Evolutionary conservation across 2,888 invertebrate genomes (phyloP).

Genomic region (Ormyrus labotus): DNA sequence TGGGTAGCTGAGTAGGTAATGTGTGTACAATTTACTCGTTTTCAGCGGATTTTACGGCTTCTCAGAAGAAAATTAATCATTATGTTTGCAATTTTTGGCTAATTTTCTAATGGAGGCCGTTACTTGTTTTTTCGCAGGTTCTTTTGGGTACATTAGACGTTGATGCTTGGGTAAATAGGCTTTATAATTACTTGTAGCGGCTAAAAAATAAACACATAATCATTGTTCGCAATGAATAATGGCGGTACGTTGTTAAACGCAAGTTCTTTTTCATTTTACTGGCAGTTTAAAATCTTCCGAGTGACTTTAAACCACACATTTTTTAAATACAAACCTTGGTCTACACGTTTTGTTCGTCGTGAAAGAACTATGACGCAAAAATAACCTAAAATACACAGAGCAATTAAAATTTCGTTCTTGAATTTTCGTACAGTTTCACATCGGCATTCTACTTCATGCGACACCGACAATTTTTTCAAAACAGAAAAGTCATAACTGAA

Average conservation of each 20-base stretch:
- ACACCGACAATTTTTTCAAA: no score
- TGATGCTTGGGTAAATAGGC: slow-evolving; percentile 4
- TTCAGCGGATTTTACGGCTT: slow-evolving; percentile 23
- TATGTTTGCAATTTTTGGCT: slow-evolving; percentile 12
- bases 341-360: no score
- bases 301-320: no score
- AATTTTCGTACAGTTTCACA: no score
- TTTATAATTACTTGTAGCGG: not conserved
- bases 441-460: no score
- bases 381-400: no score
- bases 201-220: slow-evolving; percentile 10
- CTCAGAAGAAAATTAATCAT: slow-evolving; percentile 26
- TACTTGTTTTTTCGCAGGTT: slow-evolving; percentile 9
- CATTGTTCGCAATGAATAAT: not conserved
- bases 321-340: no score
- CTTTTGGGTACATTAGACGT: slow-evolving; percentile 6
- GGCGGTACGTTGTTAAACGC: not conserved
- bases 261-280: no score
- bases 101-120: slow-evolving; percentile 17
- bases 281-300: no score
- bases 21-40: slow-evolving; percentile 21
- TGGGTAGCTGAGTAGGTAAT: slow-evolving; percentile 32
- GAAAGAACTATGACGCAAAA: no score
- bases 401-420: no score
- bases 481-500: not conserved